Evolutionary conservation across 2,888 invertebrate genomes (phyloP).

Genomic region (Drosophila gaucha): DNA sequence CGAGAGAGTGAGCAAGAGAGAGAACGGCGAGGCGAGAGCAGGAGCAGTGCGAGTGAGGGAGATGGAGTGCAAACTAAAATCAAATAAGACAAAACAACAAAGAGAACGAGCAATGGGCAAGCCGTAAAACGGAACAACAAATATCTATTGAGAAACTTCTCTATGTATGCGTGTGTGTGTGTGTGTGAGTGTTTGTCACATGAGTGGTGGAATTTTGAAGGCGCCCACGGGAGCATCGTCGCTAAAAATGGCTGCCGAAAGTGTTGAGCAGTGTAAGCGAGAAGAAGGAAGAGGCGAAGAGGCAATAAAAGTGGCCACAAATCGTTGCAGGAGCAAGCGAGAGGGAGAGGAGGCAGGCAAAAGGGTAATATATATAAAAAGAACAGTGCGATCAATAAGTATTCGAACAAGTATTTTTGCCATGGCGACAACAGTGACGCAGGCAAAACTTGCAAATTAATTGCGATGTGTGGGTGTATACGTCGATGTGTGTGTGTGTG

Average conservation of each 20-base stretch:
- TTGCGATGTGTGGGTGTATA: conserved; percentile 44
- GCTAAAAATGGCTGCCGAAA: conserved; percentile 80
- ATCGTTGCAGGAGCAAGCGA: conserved; percentile 13
- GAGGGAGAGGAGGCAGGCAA: not conserved
- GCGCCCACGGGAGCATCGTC: conserved; percentile 47
- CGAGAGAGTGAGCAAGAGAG: conserved; percentile 1
- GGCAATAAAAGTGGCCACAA: conserved; percentile 26
- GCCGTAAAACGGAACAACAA: conserved; percentile 42
- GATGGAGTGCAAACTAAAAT: conserved; percentile 39
- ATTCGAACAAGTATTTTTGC: conserved; percentile 34
- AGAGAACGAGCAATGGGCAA: conserved; percentile 21
- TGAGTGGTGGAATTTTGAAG: conserved; percentile 76
- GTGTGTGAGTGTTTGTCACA: conserved; percentile 30
- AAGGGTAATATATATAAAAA: conserved; percentile 13
- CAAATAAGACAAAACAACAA: conserved; percentile 39
- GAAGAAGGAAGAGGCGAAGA: conserved; percentile 4
- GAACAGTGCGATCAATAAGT: conserved; percentile 58
- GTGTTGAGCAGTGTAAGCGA: conserved; percentile 65
- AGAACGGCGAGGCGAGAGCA: not conserved
- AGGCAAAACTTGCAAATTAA: conserved; percentile 62
- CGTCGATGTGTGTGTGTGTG: conserved; percentile 3
- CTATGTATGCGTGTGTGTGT: conserved; percentile 4
- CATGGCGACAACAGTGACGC: conserved; percentile 46
- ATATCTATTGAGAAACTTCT: conserved; percentile 56
- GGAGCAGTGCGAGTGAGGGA: conserved; percentile 13